Percentiles rank a stretch among this genome's conserved stretches.
phyloP scores from a whole-genome alignment of 1,140 invertebrate species.

The Microplitis mediator region DNA sequence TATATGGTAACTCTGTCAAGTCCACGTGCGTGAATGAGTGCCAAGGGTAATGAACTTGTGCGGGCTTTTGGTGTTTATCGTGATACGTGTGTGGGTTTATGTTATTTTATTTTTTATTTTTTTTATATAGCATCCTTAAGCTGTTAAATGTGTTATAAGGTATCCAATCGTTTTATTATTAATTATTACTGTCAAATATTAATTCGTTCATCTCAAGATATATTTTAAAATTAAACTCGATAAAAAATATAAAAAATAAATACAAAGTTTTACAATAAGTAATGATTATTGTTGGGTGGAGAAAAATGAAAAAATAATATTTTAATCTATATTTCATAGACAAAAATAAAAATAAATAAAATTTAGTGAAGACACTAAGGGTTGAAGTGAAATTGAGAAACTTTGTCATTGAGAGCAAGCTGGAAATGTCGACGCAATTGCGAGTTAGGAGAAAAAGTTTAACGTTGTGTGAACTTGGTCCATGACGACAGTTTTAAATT shows the following conservation, averaged over 20 bases:
- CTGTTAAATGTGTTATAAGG: no score
- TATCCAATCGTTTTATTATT: no score
- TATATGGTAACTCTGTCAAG: not conserved
- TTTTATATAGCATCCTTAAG: not conserved
- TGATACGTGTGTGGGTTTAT: not conserved
- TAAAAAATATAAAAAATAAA: no score
- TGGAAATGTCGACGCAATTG: constrained; percentile 41
- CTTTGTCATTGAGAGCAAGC: constrained; percentile 40
- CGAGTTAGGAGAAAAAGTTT: constrained; percentile 34
- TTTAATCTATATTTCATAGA: not conserved
- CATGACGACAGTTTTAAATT: constrained; percentile 14
- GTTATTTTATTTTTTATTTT: not conserved
- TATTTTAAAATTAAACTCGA: no score
- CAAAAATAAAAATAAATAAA: constrained; percentile 7
- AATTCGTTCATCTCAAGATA: no score
- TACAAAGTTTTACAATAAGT: no score
- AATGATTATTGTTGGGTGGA: no score
- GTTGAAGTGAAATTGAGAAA: constrained; percentile 40
- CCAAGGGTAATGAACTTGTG: not conserved
- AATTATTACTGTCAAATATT: no score
- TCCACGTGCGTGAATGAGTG: not conserved
- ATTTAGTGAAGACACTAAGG: constrained; percentile 6
- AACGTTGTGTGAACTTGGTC: constrained; percentile 16
- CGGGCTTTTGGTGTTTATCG: not conserved
- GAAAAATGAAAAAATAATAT: not conserved